Percentiles rank a stretch among this genome's conserved stretches.
Conservation (phyloP, 2,113 vertebrate genomes). For the Alethe castanea region DNA sequence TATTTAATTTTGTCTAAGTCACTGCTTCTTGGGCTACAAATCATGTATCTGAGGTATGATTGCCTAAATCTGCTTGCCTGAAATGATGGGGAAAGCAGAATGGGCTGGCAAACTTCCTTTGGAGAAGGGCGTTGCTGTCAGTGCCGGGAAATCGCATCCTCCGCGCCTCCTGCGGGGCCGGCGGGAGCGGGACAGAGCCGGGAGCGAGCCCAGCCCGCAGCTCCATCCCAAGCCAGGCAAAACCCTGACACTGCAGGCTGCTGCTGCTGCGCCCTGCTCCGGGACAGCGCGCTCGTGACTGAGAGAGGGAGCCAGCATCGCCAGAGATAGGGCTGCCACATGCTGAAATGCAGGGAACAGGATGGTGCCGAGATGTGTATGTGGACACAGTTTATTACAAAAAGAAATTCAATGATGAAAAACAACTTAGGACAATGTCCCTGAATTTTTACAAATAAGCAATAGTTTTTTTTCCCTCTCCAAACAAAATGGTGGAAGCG, state of each 20-base stretch:
- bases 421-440: neutral
- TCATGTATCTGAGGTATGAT: neutral
- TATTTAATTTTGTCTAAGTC: conserved; percentile 7
- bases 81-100: neutral
- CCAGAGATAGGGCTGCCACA: neutral
- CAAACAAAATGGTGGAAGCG: neutral
- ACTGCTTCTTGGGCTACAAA: neutral
- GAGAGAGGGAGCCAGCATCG: neutral
- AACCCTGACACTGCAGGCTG: fast-evolving
- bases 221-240: too few species aligned
- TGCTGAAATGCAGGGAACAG: neutral
- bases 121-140: neutral
- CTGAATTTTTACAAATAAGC: neutral
- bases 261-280: neutral
- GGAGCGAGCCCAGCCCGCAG: neutral
- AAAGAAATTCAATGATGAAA: neutral
- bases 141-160: neutral
- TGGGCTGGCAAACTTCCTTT: neutral
- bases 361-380: neutral
- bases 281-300: neutral
- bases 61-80: neutral
- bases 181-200: fast-evolving
- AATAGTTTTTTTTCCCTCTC: neutral
- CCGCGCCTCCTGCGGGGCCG: neutral
- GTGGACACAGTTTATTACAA: neutral